Conservation (phyloP, 2,113 vertebrate species). For the Scopus umbretta region DNA sequence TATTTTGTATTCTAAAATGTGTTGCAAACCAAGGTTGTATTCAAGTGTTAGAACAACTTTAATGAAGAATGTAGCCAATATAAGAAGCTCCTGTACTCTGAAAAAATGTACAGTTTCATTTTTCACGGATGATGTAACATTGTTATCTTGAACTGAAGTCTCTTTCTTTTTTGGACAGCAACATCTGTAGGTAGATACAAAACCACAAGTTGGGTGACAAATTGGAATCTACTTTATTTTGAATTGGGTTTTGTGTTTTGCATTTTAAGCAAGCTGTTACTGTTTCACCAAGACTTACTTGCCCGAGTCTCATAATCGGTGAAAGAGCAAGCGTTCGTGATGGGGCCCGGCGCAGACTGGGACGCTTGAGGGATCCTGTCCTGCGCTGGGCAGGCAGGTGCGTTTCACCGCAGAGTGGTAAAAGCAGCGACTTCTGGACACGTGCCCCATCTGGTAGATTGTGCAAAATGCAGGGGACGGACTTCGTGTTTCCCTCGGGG, state of each 20-base stretch:
- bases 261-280: background rate
- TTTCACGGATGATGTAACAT: constrained; percentile 53
- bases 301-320: background rate
- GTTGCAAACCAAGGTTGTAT: constrained; percentile 34
- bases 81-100: constrained; percentile 51
- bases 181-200: background rate
- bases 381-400: background rate
- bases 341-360: accelerated
- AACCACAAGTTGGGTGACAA: background rate
- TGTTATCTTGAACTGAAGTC: constrained; percentile 41
- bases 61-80: constrained; percentile 34
- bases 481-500: constrained; percentile 35
- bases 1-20: constrained; percentile 33
- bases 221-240: background rate
- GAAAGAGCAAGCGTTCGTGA: background rate
- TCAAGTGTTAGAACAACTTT: constrained; percentile 44
- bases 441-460: background rate
- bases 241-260: background rate
- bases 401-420: background rate
- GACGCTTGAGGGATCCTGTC: background rate
- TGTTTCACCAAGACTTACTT: background rate
- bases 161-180: constrained; percentile 25
- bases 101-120: constrained; percentile 30
- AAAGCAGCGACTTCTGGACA: background rate
- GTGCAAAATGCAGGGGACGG: background rate